Base-by-base conservation (phyloP, 2,113 vertebrate species). In the Pseudorasbora parva region DNA sequence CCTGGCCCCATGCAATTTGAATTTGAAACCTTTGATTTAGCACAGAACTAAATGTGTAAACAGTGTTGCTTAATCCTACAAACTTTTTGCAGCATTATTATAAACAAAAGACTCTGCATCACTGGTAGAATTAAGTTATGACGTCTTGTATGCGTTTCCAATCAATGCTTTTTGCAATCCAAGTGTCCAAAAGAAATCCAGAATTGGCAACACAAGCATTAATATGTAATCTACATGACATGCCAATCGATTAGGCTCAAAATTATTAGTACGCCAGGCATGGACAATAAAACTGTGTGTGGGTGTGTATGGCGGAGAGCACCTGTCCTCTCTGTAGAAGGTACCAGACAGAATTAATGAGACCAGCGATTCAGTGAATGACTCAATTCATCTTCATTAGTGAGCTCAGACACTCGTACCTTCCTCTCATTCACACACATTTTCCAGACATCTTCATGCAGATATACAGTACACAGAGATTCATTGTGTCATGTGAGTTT, bases 331-430 rank as follows among this genome's bases (percentile, higher is more conserved):
- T 62, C 23, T 77, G 71, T 82, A 49, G 57, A 82, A 82, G 25
- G 37, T 51, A 82, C 11, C 81, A 86, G 84, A 78, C 85, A 82
- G 66, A 76, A 33, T 76, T 77, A 83, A 83, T 83, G 45, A 77
- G 82, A 76, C n/a, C 74, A 76, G 59, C 62, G 27, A 71, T 73
- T 78, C 80, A 78, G 43, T 77, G 76, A 78, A 86, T 74, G 69
- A 66, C 59, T 75, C 59, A 30, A 86, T 83, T 79, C 85, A 80
- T 86, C 85, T 84, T 86, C 85, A 86, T 86, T 86, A 86, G 30
- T 33, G 33, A 43, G 49, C 75, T 79, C 47, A 68, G 81, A 72
- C 51, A 64, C 27, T 69, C 6, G 15, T 12, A 51, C 54, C 64
- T 49, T 59, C 51, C 76, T 12, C 45, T 64, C 25, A 80, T 62